These are phyloP conservation scores for Enteromius thamalakanensis DNA, from an alignment of 2,797 vertebrate genomes.

Conservation along the genomic window DNA sequence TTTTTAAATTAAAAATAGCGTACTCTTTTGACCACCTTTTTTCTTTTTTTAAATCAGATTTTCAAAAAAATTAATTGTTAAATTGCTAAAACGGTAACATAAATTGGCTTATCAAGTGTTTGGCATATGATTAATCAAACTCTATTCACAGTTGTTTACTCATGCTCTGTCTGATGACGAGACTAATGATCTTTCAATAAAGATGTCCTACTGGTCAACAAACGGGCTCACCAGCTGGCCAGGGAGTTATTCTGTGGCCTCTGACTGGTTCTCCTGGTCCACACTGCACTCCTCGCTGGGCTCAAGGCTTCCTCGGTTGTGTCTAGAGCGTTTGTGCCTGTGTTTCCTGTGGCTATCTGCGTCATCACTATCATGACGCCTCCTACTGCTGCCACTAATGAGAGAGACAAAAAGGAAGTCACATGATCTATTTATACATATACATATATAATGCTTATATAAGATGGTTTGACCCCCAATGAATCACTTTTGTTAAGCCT, in stretches of 20 bases:
- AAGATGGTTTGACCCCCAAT: conserved; percentile 1
- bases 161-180: conserved; percentile 36
- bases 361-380: conserved; percentile 82
- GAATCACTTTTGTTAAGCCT: neutral
- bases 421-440: conserved; percentile 6
- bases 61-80: conserved; percentile 20
- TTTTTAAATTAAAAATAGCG: conserved; percentile 49
- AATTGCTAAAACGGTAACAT: conserved; percentile 50
- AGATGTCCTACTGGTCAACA: conserved; percentile 42
- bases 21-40: conserved; percentile 15
- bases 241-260: conserved; percentile 73
- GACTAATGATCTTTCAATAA: conserved; percentile 26
- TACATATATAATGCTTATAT: conserved; percentile 19
- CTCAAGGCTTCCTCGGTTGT: conserved; percentile 82
- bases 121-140: conserved; percentile 36
- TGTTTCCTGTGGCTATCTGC: conserved; percentile 82
- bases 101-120: conserved; percentile 43
- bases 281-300: conserved; percentile 73
- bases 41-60: conserved; percentile 3
- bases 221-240: conserved; percentile 50
- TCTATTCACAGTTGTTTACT: conserved; percentile 14
- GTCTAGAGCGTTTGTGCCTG: conserved; percentile 85
- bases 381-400: conserved; percentile 77
- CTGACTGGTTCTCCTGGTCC: conserved; percentile 79
- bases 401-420: conserved; percentile 13